A percentile compares a stretch with the other conserved stretches of the same genome.
phyloP scores from a whole-genome alignment of 1,140 invertebrate species.

The Drosophila pectinifera region DNA sequence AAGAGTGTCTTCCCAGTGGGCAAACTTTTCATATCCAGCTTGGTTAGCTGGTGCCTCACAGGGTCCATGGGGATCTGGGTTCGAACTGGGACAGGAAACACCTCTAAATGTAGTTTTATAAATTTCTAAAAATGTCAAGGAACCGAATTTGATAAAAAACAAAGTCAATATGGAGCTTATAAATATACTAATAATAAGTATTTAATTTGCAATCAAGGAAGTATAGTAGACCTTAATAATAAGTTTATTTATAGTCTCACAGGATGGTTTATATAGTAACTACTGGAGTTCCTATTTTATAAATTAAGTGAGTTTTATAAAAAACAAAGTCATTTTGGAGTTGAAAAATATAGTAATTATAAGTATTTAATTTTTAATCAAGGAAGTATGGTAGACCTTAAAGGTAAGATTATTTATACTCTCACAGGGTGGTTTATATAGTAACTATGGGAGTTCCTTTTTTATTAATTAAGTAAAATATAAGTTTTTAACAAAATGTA shows the following conservation, averaged over 20 bases:
- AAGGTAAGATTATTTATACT: no score
- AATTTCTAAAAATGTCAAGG: no score
- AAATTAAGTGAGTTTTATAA: background rate
- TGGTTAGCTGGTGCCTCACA: constrained; percentile 2
- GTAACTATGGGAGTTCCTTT: no score
- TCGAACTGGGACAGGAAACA: background rate
- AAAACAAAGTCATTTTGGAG: background rate
- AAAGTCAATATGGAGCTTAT: background rate
- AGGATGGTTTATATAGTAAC: no score
- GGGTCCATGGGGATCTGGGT: constrained; percentile 5
- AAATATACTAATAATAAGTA: background rate
- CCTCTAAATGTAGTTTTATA: no score
- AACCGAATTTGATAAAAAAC: background rate
- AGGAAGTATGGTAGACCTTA: background rate
- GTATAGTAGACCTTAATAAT: background rate
- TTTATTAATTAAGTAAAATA: background rate
- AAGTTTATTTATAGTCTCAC: no score
- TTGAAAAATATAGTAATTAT: background rate
- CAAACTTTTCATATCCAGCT: constrained; percentile 51
- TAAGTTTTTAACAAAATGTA: no score
- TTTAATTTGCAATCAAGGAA: background rate
- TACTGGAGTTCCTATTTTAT: no score
- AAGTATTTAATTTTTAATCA: no score
- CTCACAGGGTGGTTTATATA: no score
- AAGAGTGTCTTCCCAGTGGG: constrained; percentile 47